phyloP scores from a whole-genome alignment of 2,113 vertebrate genomes.

The Argyrosomus japonicus region DNA sequence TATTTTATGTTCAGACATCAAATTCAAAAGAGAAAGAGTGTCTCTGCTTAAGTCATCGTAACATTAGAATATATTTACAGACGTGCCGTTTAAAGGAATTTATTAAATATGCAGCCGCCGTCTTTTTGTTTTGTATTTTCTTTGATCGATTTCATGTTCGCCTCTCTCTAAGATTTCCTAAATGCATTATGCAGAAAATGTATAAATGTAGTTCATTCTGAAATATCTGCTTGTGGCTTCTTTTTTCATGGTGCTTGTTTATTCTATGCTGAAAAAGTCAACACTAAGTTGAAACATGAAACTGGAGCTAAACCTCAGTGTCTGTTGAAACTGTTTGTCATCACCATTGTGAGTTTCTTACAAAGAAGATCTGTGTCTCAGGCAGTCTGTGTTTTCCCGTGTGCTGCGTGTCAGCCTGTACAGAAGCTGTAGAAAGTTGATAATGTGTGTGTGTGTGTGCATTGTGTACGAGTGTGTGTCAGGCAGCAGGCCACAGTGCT shows the following conservation, averaged over 20 bases:
- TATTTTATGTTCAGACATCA: too few relatives aligned
- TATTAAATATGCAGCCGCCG: too few relatives aligned
- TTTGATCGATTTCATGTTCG: too few relatives aligned
- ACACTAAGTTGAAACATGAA: background rate
- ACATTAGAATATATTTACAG: too few relatives aligned
- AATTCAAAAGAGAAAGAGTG: too few relatives aligned
- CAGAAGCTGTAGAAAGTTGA: slow-evolving; percentile 5
- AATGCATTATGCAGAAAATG: background rate
- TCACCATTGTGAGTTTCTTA: background rate
- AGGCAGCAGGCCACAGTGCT: slow-evolving; percentile 36
- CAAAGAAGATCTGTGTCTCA: background rate
- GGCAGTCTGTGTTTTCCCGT: background rate
- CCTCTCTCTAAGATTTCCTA: background rate
- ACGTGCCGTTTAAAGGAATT: too few relatives aligned
- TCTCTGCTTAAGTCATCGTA: too few relatives aligned
- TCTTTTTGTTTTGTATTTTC: too few relatives aligned
- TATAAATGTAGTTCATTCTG: background rate
- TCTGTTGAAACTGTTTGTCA: background rate
- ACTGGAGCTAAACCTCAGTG: background rate
- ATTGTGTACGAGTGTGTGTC: slow-evolving; percentile 27
- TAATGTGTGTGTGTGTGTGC: background rate
- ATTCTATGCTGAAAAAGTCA: background rate
- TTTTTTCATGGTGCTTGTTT: background rate
- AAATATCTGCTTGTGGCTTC: background rate
- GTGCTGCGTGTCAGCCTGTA: background rate